phyloP scores from a whole-genome alignment of 2,797 vertebrate species.

The Pseudopleuronectes americanus region DNA sequence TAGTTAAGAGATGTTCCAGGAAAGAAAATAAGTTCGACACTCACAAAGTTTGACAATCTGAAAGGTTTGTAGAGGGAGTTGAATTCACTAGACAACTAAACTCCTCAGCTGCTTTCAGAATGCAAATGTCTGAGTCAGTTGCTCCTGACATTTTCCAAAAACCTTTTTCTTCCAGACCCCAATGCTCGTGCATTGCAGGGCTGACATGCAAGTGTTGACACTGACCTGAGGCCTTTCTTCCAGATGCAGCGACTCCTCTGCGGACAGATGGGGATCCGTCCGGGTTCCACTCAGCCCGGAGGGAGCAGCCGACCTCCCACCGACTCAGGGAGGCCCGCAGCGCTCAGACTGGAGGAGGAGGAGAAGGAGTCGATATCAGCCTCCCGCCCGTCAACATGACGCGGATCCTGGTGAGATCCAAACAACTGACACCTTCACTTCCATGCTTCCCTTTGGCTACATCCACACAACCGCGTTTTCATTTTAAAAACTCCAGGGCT shows the following conservation, averaged over 20 bases:
- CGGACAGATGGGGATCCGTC: conserved; percentile 48
- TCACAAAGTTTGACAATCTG: not conserved
- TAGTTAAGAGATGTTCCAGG: conserved; percentile 16
- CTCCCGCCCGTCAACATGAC: conserved; percentile 86
- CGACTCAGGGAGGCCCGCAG: conserved; percentile 82
- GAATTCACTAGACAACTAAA: not conserved
- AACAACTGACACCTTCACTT: not conserved
- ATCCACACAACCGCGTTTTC: no score
- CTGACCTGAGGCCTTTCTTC: conserved; percentile 38
- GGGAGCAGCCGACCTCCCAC: conserved; percentile 66
- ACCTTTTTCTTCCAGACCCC: no score
- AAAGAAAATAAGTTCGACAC: conserved; percentile 7
- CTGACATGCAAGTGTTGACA: not conserved
- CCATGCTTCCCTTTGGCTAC: not conserved
- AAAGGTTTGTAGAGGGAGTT: not conserved
- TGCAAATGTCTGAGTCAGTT: no score
- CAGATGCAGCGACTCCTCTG: conserved; percentile 59
- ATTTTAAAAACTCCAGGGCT: no score
- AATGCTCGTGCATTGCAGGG: not conserved
- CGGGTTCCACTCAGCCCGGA: conserved; percentile 61
- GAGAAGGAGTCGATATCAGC: conserved; percentile 83
- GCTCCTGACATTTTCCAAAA: no score
- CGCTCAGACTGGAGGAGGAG: conserved; percentile 56
- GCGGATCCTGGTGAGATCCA: conserved; percentile 86
- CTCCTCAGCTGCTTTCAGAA: not conserved